Conservation (phyloP, 2,888 invertebrate species). For the Operophtera brumata region DNA sequence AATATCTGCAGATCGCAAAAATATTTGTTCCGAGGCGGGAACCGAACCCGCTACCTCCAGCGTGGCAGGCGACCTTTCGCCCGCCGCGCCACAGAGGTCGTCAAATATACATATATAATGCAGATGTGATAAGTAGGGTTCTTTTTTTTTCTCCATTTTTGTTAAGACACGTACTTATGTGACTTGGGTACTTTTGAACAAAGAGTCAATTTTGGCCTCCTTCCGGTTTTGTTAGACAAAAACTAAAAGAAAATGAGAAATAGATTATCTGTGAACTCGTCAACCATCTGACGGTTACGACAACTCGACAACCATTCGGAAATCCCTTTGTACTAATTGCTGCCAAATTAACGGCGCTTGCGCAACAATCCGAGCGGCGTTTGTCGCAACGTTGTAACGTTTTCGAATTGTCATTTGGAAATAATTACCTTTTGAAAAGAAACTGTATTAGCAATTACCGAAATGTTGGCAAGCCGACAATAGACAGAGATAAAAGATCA, state of each 20-base stretch:
- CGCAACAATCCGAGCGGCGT: slow-evolving; percentile 27
- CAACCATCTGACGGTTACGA: slow-evolving; percentile 22
- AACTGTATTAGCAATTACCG: slow-evolving; percentile 35
- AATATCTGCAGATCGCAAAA: no score
- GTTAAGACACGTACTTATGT: no score
- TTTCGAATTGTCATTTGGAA: slow-evolving; percentile 28
- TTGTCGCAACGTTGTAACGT: slow-evolving; percentile 36
- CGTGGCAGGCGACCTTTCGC: no score
- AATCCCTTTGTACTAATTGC: slow-evolving; percentile 56
- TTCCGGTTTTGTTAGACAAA: not conserved
- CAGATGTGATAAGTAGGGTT: no score
- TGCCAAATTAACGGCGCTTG: slow-evolving; percentile 48
- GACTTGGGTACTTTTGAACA: no score
- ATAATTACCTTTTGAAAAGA: slow-evolving; percentile 46
- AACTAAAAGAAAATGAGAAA: slow-evolving; percentile 2
- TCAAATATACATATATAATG: no score
- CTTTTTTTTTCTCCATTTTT: no score
- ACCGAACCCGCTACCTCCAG: no score
- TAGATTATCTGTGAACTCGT: slow-evolving; percentile 12
- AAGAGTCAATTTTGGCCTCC: no score
- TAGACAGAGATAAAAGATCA: no score
- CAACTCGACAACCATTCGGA: slow-evolving; percentile 48
- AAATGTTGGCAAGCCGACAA: not conserved
- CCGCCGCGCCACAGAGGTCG: no score
- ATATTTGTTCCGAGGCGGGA: no score